phyloP scores from a whole-genome alignment of 1,140 invertebrate species.

The Cydia fagiglandana region DNA sequence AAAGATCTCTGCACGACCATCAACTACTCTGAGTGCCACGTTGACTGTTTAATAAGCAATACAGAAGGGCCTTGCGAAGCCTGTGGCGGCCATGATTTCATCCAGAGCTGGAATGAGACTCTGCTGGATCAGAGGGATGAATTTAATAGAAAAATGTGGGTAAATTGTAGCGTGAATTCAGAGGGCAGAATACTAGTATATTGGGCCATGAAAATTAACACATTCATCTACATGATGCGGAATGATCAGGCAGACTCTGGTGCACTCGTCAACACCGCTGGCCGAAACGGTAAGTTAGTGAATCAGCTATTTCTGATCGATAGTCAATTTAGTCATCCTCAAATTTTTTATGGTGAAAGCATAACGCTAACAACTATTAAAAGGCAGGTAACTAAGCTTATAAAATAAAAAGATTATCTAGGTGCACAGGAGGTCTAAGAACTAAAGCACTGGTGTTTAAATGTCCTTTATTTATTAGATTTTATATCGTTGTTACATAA shows the following conservation, averaged over 20 bases:
- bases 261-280: conserved; percentile 34
- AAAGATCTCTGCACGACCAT: conserved; percentile 58
- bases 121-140: conserved; percentile 43
- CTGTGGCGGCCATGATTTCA: conserved; percentile 39
- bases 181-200: conserved; percentile 54
- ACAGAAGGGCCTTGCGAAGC: neutral
- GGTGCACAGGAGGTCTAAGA: no score
- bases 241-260: neutral
- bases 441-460: no score
- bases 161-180: conserved; percentile 53
- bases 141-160: conserved; percentile 52
- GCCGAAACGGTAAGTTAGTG: conserved; percentile 50
- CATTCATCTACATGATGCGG: conserved; percentile 2
- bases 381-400: no score
- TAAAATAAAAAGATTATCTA: no score
- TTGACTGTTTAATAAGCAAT: conserved; percentile 45
- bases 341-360: neutral
- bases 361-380: no score
- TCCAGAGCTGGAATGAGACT: conserved; percentile 43
- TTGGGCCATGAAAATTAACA: conserved; percentile 49
- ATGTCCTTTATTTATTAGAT: no score
- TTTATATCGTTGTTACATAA: no score
- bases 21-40: conserved; percentile 53
- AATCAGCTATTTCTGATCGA: neutral
- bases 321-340: no score